Evolutionary conservation across 2,888 invertebrate genomes (phyloP).

Genomic region (Bombyx huttoni): DNA sequence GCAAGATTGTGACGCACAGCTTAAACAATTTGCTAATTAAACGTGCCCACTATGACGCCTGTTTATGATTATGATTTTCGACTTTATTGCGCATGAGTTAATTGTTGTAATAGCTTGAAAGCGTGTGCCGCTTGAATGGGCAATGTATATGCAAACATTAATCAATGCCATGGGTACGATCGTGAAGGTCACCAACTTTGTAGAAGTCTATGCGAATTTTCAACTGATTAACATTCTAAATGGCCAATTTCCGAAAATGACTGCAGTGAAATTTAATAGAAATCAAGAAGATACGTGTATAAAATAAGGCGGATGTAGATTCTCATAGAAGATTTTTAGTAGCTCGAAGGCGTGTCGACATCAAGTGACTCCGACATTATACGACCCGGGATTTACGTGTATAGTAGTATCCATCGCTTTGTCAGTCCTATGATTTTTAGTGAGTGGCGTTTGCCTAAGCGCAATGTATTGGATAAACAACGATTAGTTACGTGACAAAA

Average conservation of each 20-base stretch:
- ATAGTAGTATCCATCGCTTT: slow-evolving; percentile 18
- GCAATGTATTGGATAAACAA: slow-evolving; percentile 17
- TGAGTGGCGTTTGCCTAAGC: slow-evolving; percentile 13
- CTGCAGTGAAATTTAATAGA: background rate
- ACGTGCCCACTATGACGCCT: slow-evolving; percentile 35
- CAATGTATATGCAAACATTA: slow-evolving; percentile 60
- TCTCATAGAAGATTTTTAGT: slow-evolving; percentile 10
- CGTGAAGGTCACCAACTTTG: slow-evolving; percentile 45
- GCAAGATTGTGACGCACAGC: slow-evolving; percentile 42
- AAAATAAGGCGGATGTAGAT: slow-evolving; percentile 11
- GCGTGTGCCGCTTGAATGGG: slow-evolving; percentile 35
- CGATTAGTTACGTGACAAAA: slow-evolving; percentile 16
- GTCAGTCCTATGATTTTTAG: slow-evolving; percentile 6
- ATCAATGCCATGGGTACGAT: slow-evolving; percentile 60
- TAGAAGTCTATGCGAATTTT: slow-evolving; percentile 32
- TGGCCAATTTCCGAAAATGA: slow-evolving; percentile 10
- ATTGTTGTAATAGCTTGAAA: slow-evolving; percentile 23
- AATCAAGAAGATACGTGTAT: background rate
- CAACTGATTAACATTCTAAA: slow-evolving; percentile 10
- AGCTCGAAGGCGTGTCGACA: slow-evolving; percentile 21
- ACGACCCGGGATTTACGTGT: slow-evolving; percentile 11
- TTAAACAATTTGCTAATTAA: slow-evolving; percentile 53
- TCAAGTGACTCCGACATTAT: slow-evolving; percentile 23
- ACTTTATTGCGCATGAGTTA: slow-evolving; percentile 27
- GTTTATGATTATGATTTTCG: slow-evolving; percentile 21